Evolutionary conservation across 37 sponge, comb jelly and placozoan genomes (phyloP), one percentile per base, ranked within the genome.

Genomic region (Beroe ovata): DNA sequence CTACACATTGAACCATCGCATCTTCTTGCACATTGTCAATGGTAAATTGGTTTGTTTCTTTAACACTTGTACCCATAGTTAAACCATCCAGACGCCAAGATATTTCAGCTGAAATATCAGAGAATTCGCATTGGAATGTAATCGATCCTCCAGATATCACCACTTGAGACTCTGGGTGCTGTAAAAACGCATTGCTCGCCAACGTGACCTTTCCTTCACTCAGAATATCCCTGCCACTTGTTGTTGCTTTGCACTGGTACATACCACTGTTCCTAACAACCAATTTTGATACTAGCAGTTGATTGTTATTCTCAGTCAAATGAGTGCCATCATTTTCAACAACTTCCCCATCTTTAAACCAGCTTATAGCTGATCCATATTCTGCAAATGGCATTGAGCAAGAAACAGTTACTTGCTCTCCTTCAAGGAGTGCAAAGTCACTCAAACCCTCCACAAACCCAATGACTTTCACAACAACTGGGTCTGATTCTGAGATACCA

Each of bases 401-500:
- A 34, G 38, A 36, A 19, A 69, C 20, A 2, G 38, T 29, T 8
- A 34, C 38, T 11, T 14, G 26, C 18, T 29, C 14, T 11, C 71
- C 71, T 3, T 28, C 4, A 8, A 8, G 4, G 4, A 69, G 1
- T 8, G 8, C 25, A 34, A 34, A 36, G 11, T 29, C 36, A 25
- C 71, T 69, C 26, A 34, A 38, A 33, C 32, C 71, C 3, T 36
- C 8, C 4, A 69, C 4, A 38, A 69, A 69, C 20, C 71, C 71
- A 6, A 69, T 14, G 19, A 69, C 20, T 29, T 14, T 69, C 8
- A 69, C 38, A 34, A 38, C 14, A 14, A 69, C 38, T 6, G 71
- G 20, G 1, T 69, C 71, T 33, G 71, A 69, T 69, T 36, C 8
- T 36, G 71, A 69, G 6, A 69, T 8, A 25, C 71, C 71, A 2